Evolutionary conservation across 2,797 vertebrate species (phyloP), one percentile per base, ranked within the genome.

Genomic region (Bovichtus diacanthus): DNA sequence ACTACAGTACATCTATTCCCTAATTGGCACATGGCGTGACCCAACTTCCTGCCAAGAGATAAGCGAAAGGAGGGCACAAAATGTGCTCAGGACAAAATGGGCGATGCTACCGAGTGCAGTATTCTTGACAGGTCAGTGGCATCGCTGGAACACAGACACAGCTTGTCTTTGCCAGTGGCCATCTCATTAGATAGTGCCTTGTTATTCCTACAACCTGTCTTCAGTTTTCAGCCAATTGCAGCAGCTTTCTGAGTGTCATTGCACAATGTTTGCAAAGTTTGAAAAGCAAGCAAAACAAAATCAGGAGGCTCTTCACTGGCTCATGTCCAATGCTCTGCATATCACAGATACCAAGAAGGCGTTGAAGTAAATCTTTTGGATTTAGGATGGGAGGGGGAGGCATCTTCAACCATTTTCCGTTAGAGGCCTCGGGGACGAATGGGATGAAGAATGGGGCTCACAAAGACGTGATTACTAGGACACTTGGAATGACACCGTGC

Each of bases 11-110:
- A 90, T 87, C 76, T 83, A 73, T 88, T 88, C 80, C 75, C 80
- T 93, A 94, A 94, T 94, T 94, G 94, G 92, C 91, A 86, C 88
- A 84, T 86, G 73, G 80, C 51, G 69, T 90, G 90, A 90, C 88
- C 91, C 78, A 80, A 88, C 80, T 88, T 90, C 72, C 87, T 91
- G 91, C 91, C 86, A 90, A 89, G 83, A 84, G 86, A 91, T 86
- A 88, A 90, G 82, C 66, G 66, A 85, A 88, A 83, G 73, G 80
- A 88, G 87, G 84, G 77, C 86, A 88, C 86, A 88, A 79, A 88
- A 80, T 85, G 88, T 71, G 88, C 83, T 87, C 67, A 50, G 81
- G 85, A 92, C 84, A 92, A 86, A 91, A 83, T 75, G 78, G 81
- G 67, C 63, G 65, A 65, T 66, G 82, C 78, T 83, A 71, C 21